Evolutionary conservation across 2,888 invertebrate species (phyloP).

Genomic region (Seira sanloemensis): DNA sequence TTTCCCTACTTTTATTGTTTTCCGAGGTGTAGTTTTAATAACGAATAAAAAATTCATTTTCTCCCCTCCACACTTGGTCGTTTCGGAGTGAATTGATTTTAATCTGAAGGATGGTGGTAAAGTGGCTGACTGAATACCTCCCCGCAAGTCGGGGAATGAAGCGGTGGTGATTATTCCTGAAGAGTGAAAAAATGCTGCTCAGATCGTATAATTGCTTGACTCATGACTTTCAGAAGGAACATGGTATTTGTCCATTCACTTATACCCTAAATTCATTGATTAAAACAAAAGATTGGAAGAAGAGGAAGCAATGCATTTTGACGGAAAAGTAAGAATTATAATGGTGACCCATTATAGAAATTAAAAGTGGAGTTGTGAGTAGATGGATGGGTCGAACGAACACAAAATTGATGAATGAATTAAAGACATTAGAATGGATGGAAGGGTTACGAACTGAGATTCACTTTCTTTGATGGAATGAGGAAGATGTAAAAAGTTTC

Average conservation of each 20-base stretch:
- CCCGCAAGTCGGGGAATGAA: constrained; percentile 33
- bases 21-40: background rate
- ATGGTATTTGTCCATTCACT: constrained; percentile 22
- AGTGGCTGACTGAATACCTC: constrained; percentile 27
- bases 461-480: constrained; percentile 7
- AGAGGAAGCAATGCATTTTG: background rate
- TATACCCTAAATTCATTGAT: constrained; percentile 3
- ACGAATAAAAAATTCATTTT: background rate
- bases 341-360: constrained; percentile 2
- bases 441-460: background rate
- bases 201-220: constrained; percentile 53
- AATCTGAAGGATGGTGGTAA: constrained; percentile 35
- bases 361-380: constrained; percentile 3
- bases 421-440: background rate
- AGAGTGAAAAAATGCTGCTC: constrained; percentile 54
- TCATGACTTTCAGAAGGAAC: background rate
- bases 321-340: constrained; percentile 9
- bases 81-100: constrained; percentile 55
- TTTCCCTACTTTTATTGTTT: constrained; percentile 12
- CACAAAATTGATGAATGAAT: constrained; percentile 8
- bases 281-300: constrained; percentile 35
- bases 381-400: constrained; percentile 9
- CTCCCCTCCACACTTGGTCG: constrained; percentile 15
- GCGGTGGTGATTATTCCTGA: constrained; percentile 34
- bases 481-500: background rate